Base-by-base conservation (phyloP, 2,113 vertebrate genomes). In the Ginglymostoma cirratum region DNA sequence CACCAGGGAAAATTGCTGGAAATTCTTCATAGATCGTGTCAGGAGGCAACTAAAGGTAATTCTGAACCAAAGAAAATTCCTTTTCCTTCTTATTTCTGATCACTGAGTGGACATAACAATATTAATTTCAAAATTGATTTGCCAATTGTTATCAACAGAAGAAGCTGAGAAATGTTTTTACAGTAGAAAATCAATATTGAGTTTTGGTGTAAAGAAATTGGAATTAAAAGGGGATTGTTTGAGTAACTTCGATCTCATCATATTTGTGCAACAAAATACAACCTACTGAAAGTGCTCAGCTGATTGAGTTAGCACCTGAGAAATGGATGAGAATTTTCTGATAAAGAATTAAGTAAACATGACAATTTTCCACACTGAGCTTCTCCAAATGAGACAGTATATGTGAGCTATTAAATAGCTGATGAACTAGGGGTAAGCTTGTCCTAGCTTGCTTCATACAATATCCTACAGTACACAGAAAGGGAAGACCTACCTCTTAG, bases 1-100 rank as follows among this genome's bases (percentile, higher is more conserved):
- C 96, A 98, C 97, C 78, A 98, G 98, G 96, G 99, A 99, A 70
- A 98, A 98, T 95, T 99, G 99, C 97, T 99, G 99, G 99, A 98
- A 98, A 96, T 99, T 99, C 97, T 99, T 99, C 96, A 98, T 98
- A 94, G 98, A 99, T 85, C 97, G 98, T 0, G 98, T 99, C 96
- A 98, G 97, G 52, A 97, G 97, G 38, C 98, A 98, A 95, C 98
- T 99, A 96, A 99, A 99, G 98, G 99, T 99, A 97, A 97, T 96
- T 0, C 38, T 66, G 52, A 83, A 42, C 0, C 2, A n/a, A 66
- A 70, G 5, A 7, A 24, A 61, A 10, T 15, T 12, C 42, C 42
- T 45, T 48, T 48, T 48, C 48, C 48, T 48, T 48, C 48, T 48
- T 48, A 48, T 48, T 48, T 48, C 48, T 48, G 48, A 48, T 48